Percentiles rank a stretch among this genome's conserved stretches.
phyloP scores from a whole-genome alignment of 1,140 invertebrate genomes.

The Apis cerana region DNA sequence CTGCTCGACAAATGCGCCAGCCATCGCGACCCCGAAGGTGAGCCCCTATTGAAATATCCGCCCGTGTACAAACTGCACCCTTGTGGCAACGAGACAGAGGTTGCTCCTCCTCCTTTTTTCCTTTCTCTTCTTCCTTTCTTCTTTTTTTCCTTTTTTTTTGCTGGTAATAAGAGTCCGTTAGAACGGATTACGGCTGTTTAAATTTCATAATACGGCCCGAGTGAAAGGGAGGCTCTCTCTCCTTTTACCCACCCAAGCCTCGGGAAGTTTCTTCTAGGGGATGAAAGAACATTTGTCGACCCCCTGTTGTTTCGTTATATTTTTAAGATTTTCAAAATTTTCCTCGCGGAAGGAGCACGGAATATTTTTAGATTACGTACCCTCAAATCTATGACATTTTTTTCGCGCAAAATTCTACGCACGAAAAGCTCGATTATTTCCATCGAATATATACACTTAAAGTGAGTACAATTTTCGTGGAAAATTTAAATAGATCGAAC shows the following conservation, averaged over 20 bases:
- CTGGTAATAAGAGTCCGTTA: conserved; percentile 17
- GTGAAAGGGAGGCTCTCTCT: neutral
- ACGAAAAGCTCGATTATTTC: no score
- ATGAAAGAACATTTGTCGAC: neutral
- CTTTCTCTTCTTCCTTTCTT: neutral
- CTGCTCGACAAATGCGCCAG: conserved; percentile 21
- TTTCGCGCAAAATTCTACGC: no score
- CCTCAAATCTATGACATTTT: no score
- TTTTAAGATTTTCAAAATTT: no score
- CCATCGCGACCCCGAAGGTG: conserved; percentile 22
- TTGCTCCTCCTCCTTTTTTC: neutral
- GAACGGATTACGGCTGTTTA: conserved; percentile 15
- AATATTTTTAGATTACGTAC: no score
- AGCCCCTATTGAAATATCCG: conserved; percentile 34
- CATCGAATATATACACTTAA: no score
- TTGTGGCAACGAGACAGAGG: neutral
- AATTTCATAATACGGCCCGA: conserved; percentile 5
- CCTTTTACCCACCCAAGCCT: neutral
- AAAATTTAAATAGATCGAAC: no score
- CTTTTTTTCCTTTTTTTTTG: neutral
- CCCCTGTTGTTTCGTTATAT: neutral
- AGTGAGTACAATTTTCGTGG: no score
- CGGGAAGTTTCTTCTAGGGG: neutral
- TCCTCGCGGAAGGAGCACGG: no score
- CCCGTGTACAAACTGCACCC: conserved; percentile 2